Base-by-base conservation (phyloP, 2,888 invertebrate genomes). In the Xestia sexstrigata region DNA sequence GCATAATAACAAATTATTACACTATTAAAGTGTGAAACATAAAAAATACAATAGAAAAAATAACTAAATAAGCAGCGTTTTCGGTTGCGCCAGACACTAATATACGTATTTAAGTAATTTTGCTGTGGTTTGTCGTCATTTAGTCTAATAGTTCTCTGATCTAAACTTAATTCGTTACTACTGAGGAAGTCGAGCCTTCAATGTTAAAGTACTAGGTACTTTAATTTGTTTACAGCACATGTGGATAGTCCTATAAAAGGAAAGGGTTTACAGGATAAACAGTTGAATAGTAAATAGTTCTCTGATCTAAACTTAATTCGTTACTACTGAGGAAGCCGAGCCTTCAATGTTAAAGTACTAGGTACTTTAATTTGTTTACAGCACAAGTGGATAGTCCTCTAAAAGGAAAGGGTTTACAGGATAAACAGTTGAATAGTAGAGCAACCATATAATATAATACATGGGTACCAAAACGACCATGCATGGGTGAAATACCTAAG, bases 1-100 rank as follows among this genome's bases (percentile, higher is more conserved):
- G 81, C 79, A 78, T 81, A 76, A 79, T 81, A 81, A 82, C 79
- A 75, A 82, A 80, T 66, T 72, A 84, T 83, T 77, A 80, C 68
- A 78, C 70, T 71, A 72, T 78, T 74, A 76, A 69, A 83, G 71
- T 84, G 77, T 68, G 78, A 73, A 78, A 78, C 65, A 84, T 75
- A 70, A 67, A 81, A 62, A 73, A 70, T 20, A 86, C 76, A 87
- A 82, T 80, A 65, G 70, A 49, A 65, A 69, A 70, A 76, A 71
- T 75, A 62, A 74, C 62, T 15, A 71, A 80, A 82, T 71, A 74
- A 81, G 76, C 74, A 45, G 45, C 49, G 49, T 79, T 85, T 83
- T 81, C 66, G 49, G 72, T 76, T 83, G 66, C 35, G 69, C n/a
- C 20, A 52, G 35, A 49, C 42, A 45, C 68, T 63, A 73, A 47